Percentiles rank a stretch among this genome's conserved stretches.
Evolutionary conservation across 1,140 invertebrate species (phyloP).

Genomic region (Microplitis mediator): DNA sequence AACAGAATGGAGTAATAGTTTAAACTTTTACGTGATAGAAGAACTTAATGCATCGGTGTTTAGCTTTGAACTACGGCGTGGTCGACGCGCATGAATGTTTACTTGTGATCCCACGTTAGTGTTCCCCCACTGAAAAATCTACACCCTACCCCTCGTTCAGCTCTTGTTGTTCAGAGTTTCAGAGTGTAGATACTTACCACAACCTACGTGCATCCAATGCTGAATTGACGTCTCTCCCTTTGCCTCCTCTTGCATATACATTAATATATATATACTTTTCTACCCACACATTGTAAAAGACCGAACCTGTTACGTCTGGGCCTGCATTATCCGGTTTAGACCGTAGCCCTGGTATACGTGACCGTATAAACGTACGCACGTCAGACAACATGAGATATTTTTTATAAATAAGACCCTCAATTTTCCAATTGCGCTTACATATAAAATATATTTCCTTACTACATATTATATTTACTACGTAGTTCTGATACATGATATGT

Average conservation of each 20-base stretch:
- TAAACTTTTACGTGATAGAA: neutral
- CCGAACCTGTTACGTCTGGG: too few species aligned
- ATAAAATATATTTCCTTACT: too few species aligned
- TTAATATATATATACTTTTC: too few species aligned
- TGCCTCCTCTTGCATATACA: too few species aligned
- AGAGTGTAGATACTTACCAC: neutral
- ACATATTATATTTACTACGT: too few species aligned
- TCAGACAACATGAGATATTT: neutral
- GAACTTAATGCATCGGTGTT: constrained; percentile 25
- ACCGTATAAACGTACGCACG: neutral
- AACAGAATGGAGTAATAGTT: neutral
- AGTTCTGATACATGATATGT: too few species aligned
- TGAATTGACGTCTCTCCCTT: too few species aligned
- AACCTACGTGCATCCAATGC: too few species aligned
- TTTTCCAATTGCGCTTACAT: neutral
- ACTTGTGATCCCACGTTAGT: constrained; percentile 26
- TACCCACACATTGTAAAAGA: too few species aligned
- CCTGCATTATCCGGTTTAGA: too few species aligned
- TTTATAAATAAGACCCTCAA: neutral
- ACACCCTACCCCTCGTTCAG: neutral
- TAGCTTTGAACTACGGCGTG: constrained; percentile 39
- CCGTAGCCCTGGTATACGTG: neutral
- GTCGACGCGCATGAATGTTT: constrained; percentile 40
- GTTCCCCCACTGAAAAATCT: neutral
- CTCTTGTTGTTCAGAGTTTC: neutral